Percentiles rank a stretch among this genome's conserved stretches.
phyloP scores from a whole-genome alignment of 2,888 invertebrate genomes.

The Stenichneumon culpator region DNA sequence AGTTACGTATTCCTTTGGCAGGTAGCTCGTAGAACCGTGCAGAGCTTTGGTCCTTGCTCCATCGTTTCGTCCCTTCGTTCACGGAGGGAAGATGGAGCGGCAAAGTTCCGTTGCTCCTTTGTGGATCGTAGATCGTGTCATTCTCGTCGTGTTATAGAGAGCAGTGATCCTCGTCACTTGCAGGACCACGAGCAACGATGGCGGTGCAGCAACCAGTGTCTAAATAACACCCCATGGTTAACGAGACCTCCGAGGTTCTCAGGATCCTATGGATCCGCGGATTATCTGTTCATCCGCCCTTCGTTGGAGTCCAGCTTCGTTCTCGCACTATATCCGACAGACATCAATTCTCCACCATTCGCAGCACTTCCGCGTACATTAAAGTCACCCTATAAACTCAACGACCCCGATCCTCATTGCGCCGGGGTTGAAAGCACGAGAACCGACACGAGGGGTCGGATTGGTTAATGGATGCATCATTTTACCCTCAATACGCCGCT shows the following conservation, averaged over 20 bases:
- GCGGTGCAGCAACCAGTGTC: background rate
- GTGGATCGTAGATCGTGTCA: conserved; percentile 42
- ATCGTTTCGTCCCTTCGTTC: conserved; percentile 31
- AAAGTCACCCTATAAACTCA: background rate
- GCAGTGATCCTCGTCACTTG: background rate
- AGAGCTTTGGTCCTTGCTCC: conserved; percentile 37
- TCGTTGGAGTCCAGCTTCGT: background rate
- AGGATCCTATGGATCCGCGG: background rate
- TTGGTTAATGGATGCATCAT: conserved; percentile 56
- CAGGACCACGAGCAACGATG: background rate
- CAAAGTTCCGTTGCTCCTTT: conserved; percentile 43
- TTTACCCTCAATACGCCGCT: conserved; percentile 53
- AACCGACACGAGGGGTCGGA: background rate
- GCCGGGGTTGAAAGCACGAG: background rate
- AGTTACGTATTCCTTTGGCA: conserved; percentile 64
- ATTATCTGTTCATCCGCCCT: background rate
- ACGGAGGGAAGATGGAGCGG: conserved; percentile 33
- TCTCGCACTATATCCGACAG: background rate
- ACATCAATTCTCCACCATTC: background rate
- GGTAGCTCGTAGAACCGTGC: background rate
- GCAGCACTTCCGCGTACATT: background rate
- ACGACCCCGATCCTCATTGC: background rate
- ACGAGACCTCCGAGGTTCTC: background rate
- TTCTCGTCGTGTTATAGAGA: conserved; percentile 12
- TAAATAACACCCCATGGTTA: background rate